A percentile compares a stretch with the other conserved stretches of the same genome.
Conservation (phyloP, 2,888 invertebrate genomes). For the Meteorus colon region DNA sequence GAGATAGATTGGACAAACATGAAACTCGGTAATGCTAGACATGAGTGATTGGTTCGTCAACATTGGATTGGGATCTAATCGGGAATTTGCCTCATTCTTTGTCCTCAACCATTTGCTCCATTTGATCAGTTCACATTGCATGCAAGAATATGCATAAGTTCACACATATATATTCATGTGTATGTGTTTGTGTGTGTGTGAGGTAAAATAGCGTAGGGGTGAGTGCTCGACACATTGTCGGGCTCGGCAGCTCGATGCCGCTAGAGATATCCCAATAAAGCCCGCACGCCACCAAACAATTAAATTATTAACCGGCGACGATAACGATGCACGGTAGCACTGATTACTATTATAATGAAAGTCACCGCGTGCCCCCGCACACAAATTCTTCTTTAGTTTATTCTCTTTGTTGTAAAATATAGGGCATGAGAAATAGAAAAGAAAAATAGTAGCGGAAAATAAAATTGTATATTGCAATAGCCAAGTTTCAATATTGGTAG, state of each 20-base stretch:
- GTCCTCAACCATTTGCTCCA: slow-evolving; percentile 5
- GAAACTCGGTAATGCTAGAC: slow-evolving; percentile 9
- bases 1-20: slow-evolving; percentile 7
- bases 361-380: slow-evolving; percentile 35
- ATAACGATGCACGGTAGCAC: slow-evolving; percentile 67
- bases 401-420: neutral
- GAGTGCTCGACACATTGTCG: slow-evolving; percentile 42
- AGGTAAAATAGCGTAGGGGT: slow-evolving; percentile 19
- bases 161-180: neutral
- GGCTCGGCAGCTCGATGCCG: slow-evolving; percentile 58
- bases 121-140: slow-evolving; percentile 9
- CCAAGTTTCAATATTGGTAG: neutral
- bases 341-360: slow-evolving; percentile 68
- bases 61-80: slow-evolving; percentile 41
- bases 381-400: slow-evolving; percentile 9
- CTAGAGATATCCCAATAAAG: slow-evolving; percentile 70
- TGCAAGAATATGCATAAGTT: slow-evolving; percentile 17
- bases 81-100: slow-evolving; percentile 31
- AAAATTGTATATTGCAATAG: neutral
- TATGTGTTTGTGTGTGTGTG: neutral
- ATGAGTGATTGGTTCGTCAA: slow-evolving; percentile 25
- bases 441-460: neutral
- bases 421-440: neutral
- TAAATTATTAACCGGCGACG: slow-evolving; percentile 72
- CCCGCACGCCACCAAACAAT: slow-evolving; percentile 71